Evolutionary conservation across 1,140 invertebrate genomes (phyloP).

Genomic region (Cydia strobilella): DNA sequence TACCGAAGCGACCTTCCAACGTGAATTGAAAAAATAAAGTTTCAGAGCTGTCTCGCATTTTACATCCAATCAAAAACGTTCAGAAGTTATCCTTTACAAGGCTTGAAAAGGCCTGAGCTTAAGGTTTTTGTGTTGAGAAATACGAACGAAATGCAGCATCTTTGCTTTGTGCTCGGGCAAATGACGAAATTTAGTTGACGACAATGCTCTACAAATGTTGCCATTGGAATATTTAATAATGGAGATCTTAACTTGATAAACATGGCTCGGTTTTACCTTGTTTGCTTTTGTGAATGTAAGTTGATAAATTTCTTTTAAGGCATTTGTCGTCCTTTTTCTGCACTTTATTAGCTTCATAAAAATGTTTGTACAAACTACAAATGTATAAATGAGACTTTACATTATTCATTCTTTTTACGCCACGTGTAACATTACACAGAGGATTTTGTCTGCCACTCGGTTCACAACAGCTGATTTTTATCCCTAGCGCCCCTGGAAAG

Average conservation of each 20-base stretch:
- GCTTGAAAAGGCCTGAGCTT: constrained; percentile 17
- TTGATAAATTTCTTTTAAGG: not conserved
- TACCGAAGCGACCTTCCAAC: constrained; percentile 25
- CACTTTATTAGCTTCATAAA: not conserved
- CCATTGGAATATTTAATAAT: constrained; percentile 29
- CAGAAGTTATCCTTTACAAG: constrained; percentile 25
- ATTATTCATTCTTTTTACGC: not conserved
- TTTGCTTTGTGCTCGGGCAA: constrained; percentile 22
- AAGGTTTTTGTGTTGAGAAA: constrained; percentile 15
- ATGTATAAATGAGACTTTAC: not conserved
- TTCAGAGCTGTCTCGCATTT: constrained; percentile 27
- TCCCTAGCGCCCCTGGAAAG: constrained; percentile 45
- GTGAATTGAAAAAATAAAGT: constrained; percentile 31
- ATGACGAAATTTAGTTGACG: constrained; percentile 28
- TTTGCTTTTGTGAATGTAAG: not conserved
- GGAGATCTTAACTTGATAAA: constrained; percentile 15
- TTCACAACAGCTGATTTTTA: constrained; percentile 54
- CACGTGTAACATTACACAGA: constrained; percentile 39
- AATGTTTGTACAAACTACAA: not conserved
- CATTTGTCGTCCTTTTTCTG: not conserved
- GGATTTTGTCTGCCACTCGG: constrained; percentile 47
- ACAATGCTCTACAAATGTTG: constrained; percentile 30
- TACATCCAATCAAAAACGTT: constrained; percentile 33
- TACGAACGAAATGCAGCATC: constrained; percentile 25
- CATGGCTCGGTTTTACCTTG: constrained; percentile 17